A percentile compares a stretch with the other conserved stretches of the same genome.
phyloP scores from a whole-genome alignment of 2,888 invertebrate genomes.

The Sialis fuliginosa region DNA sequence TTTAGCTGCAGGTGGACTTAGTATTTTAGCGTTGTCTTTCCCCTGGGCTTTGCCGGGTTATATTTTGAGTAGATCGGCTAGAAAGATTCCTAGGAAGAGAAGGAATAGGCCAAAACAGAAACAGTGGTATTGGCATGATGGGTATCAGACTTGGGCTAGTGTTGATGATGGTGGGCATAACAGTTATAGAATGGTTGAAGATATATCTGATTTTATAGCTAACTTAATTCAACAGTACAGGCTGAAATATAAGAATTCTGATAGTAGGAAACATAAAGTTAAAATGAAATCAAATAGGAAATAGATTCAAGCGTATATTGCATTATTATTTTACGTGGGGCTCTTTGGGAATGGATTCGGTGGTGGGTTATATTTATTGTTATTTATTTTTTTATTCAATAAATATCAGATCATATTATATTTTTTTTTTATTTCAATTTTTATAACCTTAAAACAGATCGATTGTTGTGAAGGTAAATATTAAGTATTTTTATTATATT shows the following conservation, averaged over 20 bases:
- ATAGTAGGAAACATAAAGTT: background rate
- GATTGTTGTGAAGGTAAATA: background rate
- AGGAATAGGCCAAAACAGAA: slow-evolving; percentile 15
- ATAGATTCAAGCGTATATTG: too few species aligned
- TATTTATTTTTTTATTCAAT: background rate
- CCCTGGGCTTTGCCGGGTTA: slow-evolving; percentile 42
- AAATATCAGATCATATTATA: background rate
- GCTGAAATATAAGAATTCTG: background rate
- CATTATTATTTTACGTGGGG: too few species aligned
- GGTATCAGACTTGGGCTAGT: slow-evolving; percentile 34
- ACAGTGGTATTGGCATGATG: slow-evolving; percentile 38
- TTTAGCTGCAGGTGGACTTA: slow-evolving; percentile 41
- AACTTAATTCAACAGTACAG: background rate
- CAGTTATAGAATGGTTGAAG: background rate
- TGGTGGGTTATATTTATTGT: too few species aligned
- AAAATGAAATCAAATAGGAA: background rate
- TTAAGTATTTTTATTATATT: background rate
- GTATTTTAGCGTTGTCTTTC: slow-evolving; percentile 40
- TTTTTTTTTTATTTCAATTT: background rate
- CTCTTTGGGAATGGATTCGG: too few species aligned
- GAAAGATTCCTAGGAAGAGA: slow-evolving; percentile 6
- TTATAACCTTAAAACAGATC: too few species aligned
- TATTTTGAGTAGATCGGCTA: slow-evolving; percentile 16
- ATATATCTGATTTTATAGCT: background rate
- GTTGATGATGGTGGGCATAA: slow-evolving; percentile 11